phyloP scores from a whole-genome alignment of 1,140 invertebrate species.

The Oreohelix idahoensis region DNA sequence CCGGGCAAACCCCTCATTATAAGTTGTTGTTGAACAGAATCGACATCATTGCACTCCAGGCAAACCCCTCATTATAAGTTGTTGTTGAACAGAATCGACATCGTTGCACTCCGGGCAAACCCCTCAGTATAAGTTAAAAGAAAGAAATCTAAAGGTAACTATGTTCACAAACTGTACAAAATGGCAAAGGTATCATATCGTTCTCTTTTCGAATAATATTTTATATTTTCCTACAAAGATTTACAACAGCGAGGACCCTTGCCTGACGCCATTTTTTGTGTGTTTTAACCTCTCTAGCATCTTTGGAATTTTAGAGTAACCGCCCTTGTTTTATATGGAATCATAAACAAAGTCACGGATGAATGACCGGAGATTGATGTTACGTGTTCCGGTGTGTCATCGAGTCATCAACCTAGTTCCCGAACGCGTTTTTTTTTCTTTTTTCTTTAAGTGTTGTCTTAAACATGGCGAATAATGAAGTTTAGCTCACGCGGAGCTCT shows the following conservation, averaged over 20 bases:
- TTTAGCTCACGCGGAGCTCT: not conserved
- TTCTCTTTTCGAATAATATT: too few species aligned
- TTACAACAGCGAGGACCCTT: not conserved
- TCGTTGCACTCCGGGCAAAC: too few species aligned
- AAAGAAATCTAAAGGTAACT: too few species aligned
- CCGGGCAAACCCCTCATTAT: too few species aligned
- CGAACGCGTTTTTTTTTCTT: not conserved
- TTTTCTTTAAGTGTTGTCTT: not conserved
- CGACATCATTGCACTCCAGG: too few species aligned
- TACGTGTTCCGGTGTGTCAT: not conserved
- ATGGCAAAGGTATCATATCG: too few species aligned
- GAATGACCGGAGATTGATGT: not conserved
- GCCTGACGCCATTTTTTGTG: not conserved
- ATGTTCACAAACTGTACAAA: too few species aligned
- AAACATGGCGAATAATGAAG: not conserved
- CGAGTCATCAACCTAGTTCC: not conserved
- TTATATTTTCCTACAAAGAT: too few species aligned
- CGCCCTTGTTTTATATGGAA: not conserved
- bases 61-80: too few species aligned
- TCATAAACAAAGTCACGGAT: slow-evolving; percentile 1
- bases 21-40: too few species aligned
- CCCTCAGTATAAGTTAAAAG: too few species aligned
- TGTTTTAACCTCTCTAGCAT: not conserved
- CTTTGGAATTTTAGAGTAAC: not conserved
- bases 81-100: too few species aligned